phyloP scores from a whole-genome alignment of 2,888 invertebrate species.

The Apotomis betuletana region DNA sequence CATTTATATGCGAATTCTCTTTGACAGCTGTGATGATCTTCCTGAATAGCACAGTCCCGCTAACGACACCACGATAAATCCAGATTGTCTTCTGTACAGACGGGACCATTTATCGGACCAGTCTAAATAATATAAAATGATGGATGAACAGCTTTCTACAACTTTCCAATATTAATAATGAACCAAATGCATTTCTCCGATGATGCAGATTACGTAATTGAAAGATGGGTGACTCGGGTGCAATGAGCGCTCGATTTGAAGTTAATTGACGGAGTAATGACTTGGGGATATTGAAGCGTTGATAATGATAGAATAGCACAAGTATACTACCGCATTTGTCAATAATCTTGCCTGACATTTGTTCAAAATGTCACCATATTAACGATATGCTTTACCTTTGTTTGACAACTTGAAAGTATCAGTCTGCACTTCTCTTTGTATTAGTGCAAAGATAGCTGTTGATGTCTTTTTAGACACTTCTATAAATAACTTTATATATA shows the following conservation, averaged over 20 bases:
- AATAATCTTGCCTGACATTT: too few relatives aligned
- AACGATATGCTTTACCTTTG: too few relatives aligned
- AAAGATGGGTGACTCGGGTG: constrained; percentile 28
- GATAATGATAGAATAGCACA: neutral
- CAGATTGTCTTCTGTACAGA: constrained; percentile 34
- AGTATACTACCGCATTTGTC: neutral
- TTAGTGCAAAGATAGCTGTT: too few relatives aligned
- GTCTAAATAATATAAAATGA: constrained; percentile 41
- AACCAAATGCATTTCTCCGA: constrained; percentile 44
- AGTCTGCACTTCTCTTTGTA: too few relatives aligned
- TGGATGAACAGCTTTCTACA: constrained; percentile 38
- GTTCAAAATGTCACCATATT: too few relatives aligned
- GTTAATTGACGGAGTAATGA: constrained; percentile 24
- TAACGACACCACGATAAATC: constrained; percentile 36
- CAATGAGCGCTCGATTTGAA: constrained; percentile 18
- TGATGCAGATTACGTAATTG: constrained; percentile 23
- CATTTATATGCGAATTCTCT: too few relatives aligned
- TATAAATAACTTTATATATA: too few relatives aligned
- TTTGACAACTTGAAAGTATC: too few relatives aligned
- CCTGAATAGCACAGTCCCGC: neutral
- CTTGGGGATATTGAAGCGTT: neutral
- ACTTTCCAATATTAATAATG: constrained; percentile 61
- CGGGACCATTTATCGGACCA: constrained; percentile 38
- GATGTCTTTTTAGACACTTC: too few relatives aligned
- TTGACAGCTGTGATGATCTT: neutral